Conservation (phyloP, 1,140 invertebrate genomes). For the Metopolophium dirhodum region DNA sequence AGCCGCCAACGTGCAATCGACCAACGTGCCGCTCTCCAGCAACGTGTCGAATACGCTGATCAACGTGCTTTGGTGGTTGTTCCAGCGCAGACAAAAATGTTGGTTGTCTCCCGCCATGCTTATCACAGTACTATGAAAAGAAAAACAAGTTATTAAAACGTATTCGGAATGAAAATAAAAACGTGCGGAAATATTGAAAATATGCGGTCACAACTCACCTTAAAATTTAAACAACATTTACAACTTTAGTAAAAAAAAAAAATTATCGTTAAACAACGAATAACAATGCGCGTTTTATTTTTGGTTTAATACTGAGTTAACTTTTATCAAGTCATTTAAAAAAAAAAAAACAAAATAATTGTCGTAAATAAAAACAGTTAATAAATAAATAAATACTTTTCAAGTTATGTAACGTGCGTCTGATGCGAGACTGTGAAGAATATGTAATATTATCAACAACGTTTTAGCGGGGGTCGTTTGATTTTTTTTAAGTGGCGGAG, state of each 20-base stretch:
- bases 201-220: not conserved
- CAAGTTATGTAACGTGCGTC: not conserved
- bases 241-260: conserved; percentile 34
- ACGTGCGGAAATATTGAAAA: not conserved
- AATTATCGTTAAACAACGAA: not conserved
- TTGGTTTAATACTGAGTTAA: conserved; percentile 16
- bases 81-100: conserved; percentile 69
- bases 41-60: conserved; percentile 67
- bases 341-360: not conserved
- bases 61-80: conserved; percentile 68
- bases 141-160: not conserved
- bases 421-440: conserved; percentile 1
- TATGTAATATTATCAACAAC: not conserved
- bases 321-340: not conserved
- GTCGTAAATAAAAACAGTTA: not conserved
- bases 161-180: not conserved
- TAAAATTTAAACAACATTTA: conserved; percentile 49
- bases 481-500: conserved; percentile 4
- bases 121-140: conserved; percentile 58
- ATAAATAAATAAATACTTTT: conserved; percentile 22
- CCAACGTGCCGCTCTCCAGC: conserved; percentile 65
- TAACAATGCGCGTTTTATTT: not conserved
- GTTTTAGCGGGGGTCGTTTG: conserved; percentile 9
- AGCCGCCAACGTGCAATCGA: conserved; percentile 69
- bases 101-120: conserved; percentile 62